Percentiles rank a stretch among this genome's conserved stretches.
phyloP scores from a whole-genome alignment of 1,140 invertebrate genomes.

The Drosophila guanche region DNA sequence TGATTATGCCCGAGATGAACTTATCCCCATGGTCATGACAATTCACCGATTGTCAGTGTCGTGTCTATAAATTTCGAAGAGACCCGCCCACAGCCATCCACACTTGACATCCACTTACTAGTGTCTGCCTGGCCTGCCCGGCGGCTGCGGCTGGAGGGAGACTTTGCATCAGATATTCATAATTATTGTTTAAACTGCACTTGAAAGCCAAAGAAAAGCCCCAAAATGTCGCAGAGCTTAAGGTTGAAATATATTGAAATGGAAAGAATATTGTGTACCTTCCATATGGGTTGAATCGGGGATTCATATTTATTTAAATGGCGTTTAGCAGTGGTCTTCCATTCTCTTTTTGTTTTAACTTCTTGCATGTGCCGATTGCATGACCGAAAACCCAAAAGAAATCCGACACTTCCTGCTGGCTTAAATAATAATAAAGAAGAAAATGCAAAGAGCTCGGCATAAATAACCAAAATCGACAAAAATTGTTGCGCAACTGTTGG shows the following conservation, averaged over 20 bases:
- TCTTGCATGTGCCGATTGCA: constrained; percentile 55
- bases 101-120: constrained; percentile 40
- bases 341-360: constrained; percentile 5
- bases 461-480: constrained; percentile 57
- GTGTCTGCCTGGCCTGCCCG: constrained; percentile 8
- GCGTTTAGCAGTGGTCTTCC: background rate
- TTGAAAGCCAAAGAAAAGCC: constrained; percentile 28
- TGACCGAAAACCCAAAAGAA: constrained; percentile 42
- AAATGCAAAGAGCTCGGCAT: constrained; percentile 50
- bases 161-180: constrained; percentile 70
- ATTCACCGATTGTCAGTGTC: constrained; percentile 71
- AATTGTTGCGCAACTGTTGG: constrained; percentile 63
- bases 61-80: constrained; percentile 76
- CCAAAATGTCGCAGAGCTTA: constrained; percentile 48
- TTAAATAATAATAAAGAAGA: constrained; percentile 43
- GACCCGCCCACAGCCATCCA: constrained; percentile 31
- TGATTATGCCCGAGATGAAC: constrained; percentile 68
- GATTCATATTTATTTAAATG: background rate
- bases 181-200: constrained; percentile 80
- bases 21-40: constrained; percentile 51
- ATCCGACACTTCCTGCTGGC: constrained; percentile 71
- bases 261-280: background rate
- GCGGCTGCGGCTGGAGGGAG: constrained; percentile 6
- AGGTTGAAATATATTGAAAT: constrained; percentile 3
- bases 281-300: constrained; percentile 5